Base-by-base conservation (phyloP, 1,140 invertebrate species). In the Papilio aristodemus region DNA sequence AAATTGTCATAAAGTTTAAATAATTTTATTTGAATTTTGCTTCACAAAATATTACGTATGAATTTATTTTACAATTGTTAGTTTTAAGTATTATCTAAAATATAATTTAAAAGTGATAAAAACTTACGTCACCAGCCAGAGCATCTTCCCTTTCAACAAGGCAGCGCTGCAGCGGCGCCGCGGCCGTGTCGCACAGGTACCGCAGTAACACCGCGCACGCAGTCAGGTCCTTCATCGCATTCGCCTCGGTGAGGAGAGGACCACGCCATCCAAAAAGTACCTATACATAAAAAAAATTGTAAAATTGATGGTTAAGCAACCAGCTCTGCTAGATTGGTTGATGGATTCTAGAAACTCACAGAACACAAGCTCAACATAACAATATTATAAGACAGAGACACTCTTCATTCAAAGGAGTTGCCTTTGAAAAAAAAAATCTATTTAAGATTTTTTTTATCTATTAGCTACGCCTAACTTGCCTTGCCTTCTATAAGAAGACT, bases 121-220 rank as follows among this genome's bases (percentile, higher is more conserved):
- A 22, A 85, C 89, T 91, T 89, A 96, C 95, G 80, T 94, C 93
- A 81, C 95, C 97, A 46, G 96, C 96, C 76, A 94, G 94, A 0
- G 97, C 96, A 80, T 98, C 95, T 41, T 95, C 93, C 19, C 94
- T 94, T 91, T 98, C 97, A 4, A 98, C 95, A 91, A 98, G 97
- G 72, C 95, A 94, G 78, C 95, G 93, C 80, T 97, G 95, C 54
- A 99, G 84, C 5, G 97, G 97, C 78, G 96, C 95, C 19, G 96
- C 95, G 13, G 97, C 93, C 11, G 96, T 97, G 75, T 97, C 95
- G 3, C 95, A 96, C 25, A 99, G 88, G 90, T 98, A 98, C 70
- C 96, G 95, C 63, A 97, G 86, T 5, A 98, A 85, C n/a, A 98
- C 87, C 14, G 93, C 92, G 70, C 95, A 93, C 3, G 94, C 95